Base-by-base conservation (phyloP, 2,113 vertebrate species). In the Excalfactoria chinensis region DNA sequence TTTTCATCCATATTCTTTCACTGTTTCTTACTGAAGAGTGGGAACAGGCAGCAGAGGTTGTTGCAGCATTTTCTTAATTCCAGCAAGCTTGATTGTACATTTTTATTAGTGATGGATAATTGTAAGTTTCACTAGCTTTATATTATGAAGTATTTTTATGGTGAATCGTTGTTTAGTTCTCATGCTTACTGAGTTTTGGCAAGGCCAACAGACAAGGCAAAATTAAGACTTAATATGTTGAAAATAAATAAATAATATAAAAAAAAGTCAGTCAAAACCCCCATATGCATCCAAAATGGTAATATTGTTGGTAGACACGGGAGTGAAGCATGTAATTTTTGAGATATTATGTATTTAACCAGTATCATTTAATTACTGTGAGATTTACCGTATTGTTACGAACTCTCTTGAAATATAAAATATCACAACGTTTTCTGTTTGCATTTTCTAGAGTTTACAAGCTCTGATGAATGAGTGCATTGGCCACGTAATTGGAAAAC, bases 391-490 rank as follows among this genome's bases (percentile, higher is more conserved):
- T 35, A 21, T 79, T 21, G 43, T 23, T 34, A 4, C 62, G 14
- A 72, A 16, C 14, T 66, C 20, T 88, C 41, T 74, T 35, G 32
- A 58, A 72, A 28, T 5, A 30, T 43, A 43, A 75, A 67, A 26
- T 7, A 22, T 40, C 25, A 56, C 8, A 86, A 22, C 3, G 70
- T 90, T 7, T 78, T 78, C 43, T 13, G 6, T 62, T 95, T 78
- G 88, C 51, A n/a, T 71, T 79, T 93, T 94, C 19, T 95, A 99
- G 99, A 99, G 98, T 97, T 97, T 99, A 69, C 99, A 99, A 94
- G 98, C 99, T 44, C 88, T 99, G 96, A 99, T 99, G 99, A 99
- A 99, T 89, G 99, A 99, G 90, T 99, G 99, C 94, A 99, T 99
- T 40, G 98, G 99, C 56, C 99, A 99, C n/a, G 99, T 99, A 86